Percentiles rank a stretch among this genome's conserved stretches.
phyloP scores from a whole-genome alignment of 2,797 vertebrate species.

The Macropodus opercularis region DNA sequence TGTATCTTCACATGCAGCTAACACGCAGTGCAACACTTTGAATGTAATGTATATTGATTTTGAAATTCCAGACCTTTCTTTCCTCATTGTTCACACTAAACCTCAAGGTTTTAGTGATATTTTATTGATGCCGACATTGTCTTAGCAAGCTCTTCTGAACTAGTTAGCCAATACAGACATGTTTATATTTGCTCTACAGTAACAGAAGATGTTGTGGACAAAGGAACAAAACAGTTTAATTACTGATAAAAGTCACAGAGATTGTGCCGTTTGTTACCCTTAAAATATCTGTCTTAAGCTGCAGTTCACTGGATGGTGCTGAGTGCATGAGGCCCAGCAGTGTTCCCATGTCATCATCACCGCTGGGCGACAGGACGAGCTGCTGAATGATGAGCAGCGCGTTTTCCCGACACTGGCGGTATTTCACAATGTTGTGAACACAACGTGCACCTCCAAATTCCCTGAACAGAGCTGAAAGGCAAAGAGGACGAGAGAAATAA shows the following conservation, averaged over 20 bases:
- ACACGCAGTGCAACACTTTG: conserved; percentile 28
- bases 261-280: conserved; percentile 78
- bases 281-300: conserved; percentile 96
- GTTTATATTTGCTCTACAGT: neutral
- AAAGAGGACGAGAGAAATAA: neutral
- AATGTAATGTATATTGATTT: conserved; percentile 47
- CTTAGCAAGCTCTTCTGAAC: neutral
- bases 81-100: neutral
- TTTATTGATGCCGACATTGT: neutral
- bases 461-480: conserved; percentile 88
- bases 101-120: neutral
- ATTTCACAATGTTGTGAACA: conserved; percentile 98
- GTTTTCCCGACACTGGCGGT: conserved; percentile 94
- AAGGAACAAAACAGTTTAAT: neutral
- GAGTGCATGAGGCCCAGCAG: conserved; percentile 98
- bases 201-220: neutral
- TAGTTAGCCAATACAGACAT: neutral
- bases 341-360: conserved; percentile 98
- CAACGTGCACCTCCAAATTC: conserved; percentile 97
- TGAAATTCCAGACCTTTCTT: conserved; percentile 21
- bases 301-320: conserved; percentile 90
- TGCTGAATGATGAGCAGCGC: conserved; percentile 98
- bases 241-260: neutral
- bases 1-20: conserved; percentile 18
- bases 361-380: conserved; percentile 93